Evolutionary conservation across 2,888 invertebrate species (phyloP), one percentile per base, ranked within the genome.

Genomic region (Cephus runcator): DNA sequence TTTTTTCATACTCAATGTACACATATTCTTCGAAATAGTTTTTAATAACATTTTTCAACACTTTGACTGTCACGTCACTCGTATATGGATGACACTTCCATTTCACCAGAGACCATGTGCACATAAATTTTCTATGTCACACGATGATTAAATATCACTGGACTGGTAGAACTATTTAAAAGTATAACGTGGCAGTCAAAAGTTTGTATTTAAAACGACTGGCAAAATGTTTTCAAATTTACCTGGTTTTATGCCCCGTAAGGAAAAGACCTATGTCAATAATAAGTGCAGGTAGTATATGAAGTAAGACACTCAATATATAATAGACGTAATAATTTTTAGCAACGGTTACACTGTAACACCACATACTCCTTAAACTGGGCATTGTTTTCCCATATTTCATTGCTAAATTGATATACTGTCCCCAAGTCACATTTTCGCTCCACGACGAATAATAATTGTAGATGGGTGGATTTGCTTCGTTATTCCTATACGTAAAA

Each of bases 201-300:
- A 36, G 1, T 36, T 36, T 36, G 4, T 15, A 36, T 15, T 36
- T 1, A 15, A 36, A 12, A 36, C 3, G 12, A 12, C 12, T 36
- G 12, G 12, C 12, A 12, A 36, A 3, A 35, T 12, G 12, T 69
- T 75, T 75, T 74, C 1, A 35, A 35, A 69, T 87, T 86, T 84
- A 93, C 93, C 92, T 92, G 79, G 93, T 93, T 87, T 93, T 93
- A 83, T 93, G 92, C 69, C 94, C 94, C 30, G 92, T 88, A 12
- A 94, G 77, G 73, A 92, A 88, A 75, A 93, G 92, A 1, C 92
- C 92, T 30, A 93, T 79, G 86, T 96, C 96, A 79, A 94, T 92
- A 9, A 94, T 83, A 82, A 94, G 92, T 1, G 95, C 95, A 1
- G 95, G 95, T 77, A 95, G 84, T 81, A 94, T 92, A 89, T 96